Evolutionary conservation across 2,888 invertebrate species (phyloP).

Genomic region (Deilephila elpenor): DNA sequence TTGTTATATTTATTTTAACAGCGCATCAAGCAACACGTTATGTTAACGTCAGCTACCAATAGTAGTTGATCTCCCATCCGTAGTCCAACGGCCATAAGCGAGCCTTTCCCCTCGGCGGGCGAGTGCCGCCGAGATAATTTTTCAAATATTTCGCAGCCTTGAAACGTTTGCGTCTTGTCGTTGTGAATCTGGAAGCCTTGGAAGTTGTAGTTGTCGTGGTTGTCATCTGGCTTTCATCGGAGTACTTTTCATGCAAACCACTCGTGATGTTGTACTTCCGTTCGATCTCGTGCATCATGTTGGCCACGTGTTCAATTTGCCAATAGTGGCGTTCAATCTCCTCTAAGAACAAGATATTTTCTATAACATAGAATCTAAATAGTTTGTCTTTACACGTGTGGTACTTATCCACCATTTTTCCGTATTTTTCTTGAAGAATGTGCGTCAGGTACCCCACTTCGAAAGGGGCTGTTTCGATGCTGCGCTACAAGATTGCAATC

Average conservation of each 20-base stretch:
- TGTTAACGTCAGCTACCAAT: background rate
- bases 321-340: background rate
- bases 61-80: slow-evolving; percentile 6
- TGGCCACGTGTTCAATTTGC: background rate
- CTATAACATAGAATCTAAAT: background rate
- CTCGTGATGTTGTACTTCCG: background rate
- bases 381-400: background rate
- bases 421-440: background rate
- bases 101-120: background rate
- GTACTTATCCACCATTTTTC: background rate
- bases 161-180: background rate
- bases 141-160: background rate
- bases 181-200: background rate
- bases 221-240: too few species aligned
- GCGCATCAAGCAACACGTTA: too few species aligned
- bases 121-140: background rate
- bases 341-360: background rate
- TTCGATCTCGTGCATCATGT: slow-evolving; percentile 1
- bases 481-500: background rate
- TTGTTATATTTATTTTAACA: too few species aligned
- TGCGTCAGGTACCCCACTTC: background rate
- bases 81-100: background rate
- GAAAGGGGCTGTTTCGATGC: background rate
- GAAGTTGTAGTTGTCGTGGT: too few species aligned
- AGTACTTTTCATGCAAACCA: background rate